Evolutionary conservation across 1,140 invertebrate species (phyloP).

Genomic region (Homarus americanus): DNA sequence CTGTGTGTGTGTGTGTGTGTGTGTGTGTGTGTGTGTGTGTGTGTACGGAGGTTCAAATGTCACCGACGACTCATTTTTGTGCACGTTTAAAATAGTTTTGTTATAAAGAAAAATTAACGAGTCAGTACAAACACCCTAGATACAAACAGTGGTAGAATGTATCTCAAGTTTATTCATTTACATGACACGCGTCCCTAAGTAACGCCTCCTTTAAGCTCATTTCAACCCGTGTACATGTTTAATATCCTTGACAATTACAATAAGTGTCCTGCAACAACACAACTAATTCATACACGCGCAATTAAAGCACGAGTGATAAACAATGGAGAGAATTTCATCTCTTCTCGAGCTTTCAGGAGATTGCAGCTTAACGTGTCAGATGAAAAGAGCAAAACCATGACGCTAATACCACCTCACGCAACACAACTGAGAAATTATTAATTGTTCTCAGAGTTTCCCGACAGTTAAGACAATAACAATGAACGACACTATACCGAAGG

Average conservation of each 20-base stretch:
- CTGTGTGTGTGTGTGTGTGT: constrained; percentile 46
- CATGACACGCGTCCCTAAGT: not conserved
- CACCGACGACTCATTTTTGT: not conserved
- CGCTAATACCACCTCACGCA: too few species aligned
- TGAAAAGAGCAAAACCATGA: too few species aligned
- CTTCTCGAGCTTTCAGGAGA: too few species aligned
- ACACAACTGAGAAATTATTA: not conserved
- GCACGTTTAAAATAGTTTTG: not conserved
- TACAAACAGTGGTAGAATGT: not conserved
- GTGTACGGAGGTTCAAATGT: too few species aligned
- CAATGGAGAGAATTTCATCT: too few species aligned
- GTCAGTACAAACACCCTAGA: not conserved
- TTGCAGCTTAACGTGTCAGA: too few species aligned
- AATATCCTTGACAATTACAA: too few species aligned
- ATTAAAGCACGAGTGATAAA: too few species aligned
- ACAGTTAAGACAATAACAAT: not conserved
- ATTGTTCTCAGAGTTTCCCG: not conserved
- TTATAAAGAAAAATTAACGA: not conserved
- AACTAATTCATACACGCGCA: too few species aligned
- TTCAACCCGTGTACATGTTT: too few species aligned
- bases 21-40: constrained; percentile 10
- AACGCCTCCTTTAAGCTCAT: too few species aligned
- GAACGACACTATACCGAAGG: not conserved
- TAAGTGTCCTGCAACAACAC: too few species aligned
- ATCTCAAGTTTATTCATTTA: not conserved